Evolutionary conservation across 64 coral and sea anemone species (phyloP), one percentile per base, ranked within the genome.

Genomic region (Platygyra sinensis): DNA sequence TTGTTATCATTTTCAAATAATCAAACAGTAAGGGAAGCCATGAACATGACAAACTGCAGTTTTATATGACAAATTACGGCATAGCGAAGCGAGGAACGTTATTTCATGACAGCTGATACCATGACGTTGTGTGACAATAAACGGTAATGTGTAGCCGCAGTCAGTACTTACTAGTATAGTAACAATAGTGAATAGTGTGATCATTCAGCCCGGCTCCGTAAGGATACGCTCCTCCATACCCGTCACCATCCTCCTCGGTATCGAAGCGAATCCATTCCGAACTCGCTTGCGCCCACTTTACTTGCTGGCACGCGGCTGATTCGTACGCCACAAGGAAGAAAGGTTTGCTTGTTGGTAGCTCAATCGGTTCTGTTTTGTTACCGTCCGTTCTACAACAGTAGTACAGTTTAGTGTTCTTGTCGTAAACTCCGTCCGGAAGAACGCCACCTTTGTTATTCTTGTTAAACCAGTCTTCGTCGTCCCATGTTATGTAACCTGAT

Each of bases 291-390:
- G 91, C 86, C 84, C 86, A 93, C 65, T 88, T 87, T 16, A 95
- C 94, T 51, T 65, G 30, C 62, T 95, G 94, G 73, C 94, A 95
- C 0, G 54, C 20, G 1, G 64, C 18, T 62, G 94, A 89, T 12
- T 75, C 42, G 27, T 88, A 82, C 2, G 94, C 89, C 67, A 95
- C 74, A 3, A 92, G 36, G 82, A 88, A 95, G 60, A 95, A 95
- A 9, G 94, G 94, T 27, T 17, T 52, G 39, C n/a, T 69, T 10
- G 86, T 87, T 57, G 94, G 94, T 2, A 95, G 86, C 3, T 73
- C 54, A 64, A 95, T 95, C 54, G 94, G 76, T 19, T 46, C 78
- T 3, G 29, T 19, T 88, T 73, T 87, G 28, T 75, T 17, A 32
- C 89, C 89, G n/a, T 83, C 28, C 13, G 55, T 87, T 30, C 24